A percentile compares a stretch with the other conserved stretches of the same genome.
These are phyloP conservation scores for Nephrotoma guestfalica DNA, from an alignment of 2,888 invertebrate genomes.

Conservation along the genomic window DNA sequence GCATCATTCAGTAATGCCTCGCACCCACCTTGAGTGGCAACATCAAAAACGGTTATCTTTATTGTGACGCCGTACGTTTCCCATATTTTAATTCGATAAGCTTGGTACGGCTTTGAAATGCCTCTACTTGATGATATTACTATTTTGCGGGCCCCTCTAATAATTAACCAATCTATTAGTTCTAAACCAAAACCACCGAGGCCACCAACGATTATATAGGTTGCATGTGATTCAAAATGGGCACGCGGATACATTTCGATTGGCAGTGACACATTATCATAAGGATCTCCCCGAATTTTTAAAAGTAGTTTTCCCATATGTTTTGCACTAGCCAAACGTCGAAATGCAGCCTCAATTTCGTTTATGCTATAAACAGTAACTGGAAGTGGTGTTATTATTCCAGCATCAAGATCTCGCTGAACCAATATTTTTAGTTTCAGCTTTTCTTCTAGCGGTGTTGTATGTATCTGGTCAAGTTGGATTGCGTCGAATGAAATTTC, in stretches of 20 bases:
- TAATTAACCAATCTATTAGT: constrained; percentile 63
- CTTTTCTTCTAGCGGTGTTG: constrained; percentile 29
- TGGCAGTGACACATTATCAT: constrained; percentile 19
- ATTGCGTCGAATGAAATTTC: constrained; percentile 66
- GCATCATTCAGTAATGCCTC: not conserved
- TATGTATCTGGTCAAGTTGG: constrained; percentile 50
- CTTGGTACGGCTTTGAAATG: not conserved
- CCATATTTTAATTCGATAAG: constrained; percentile 40
- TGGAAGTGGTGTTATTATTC: too few relatives aligned
- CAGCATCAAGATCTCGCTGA: constrained; percentile 15
- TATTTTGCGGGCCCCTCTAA: not conserved
- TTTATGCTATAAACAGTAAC: constrained; percentile 43
- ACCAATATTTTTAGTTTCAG: not conserved
- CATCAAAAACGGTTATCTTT: not conserved
- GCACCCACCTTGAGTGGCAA: not conserved
- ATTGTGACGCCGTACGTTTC: constrained; percentile 43
- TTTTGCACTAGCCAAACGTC: constrained; percentile 49
- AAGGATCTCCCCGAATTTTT: constrained; percentile 22
- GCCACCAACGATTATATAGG: constrained; percentile 58
- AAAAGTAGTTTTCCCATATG: constrained; percentile 62
- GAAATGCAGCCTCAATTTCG: constrained; percentile 58
- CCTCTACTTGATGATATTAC: not conserved
- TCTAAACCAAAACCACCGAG: constrained; percentile 59
- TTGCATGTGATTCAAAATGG: constrained; percentile 22
- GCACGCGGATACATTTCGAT: constrained; percentile 21